phyloP scores from a whole-genome alignment of 2,888 invertebrate genomes.

The Zygothrica quintamaculata region DNA sequence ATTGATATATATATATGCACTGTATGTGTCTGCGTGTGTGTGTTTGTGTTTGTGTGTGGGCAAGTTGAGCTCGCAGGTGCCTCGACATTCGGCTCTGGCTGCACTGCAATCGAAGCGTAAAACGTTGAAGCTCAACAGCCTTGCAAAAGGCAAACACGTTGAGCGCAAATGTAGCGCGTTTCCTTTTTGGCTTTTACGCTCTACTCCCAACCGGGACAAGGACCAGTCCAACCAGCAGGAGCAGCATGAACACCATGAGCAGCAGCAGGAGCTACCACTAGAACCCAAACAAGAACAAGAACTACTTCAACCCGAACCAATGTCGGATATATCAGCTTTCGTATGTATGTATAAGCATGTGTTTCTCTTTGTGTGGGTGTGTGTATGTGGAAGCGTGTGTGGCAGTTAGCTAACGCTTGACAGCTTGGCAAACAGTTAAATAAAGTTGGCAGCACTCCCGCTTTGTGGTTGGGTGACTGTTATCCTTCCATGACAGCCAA shows the following conservation, averaged over 20 bases:
- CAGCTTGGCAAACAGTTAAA: slow-evolving; percentile 79
- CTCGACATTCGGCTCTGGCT: slow-evolving; percentile 41
- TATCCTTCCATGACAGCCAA: slow-evolving; percentile 36
- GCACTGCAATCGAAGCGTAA: slow-evolving; percentile 75
- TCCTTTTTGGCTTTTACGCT: slow-evolving; percentile 72
- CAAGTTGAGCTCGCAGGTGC: slow-evolving; percentile 16
- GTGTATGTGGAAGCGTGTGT: slow-evolving; percentile 13
- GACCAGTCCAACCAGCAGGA: slow-evolving; percentile 35
- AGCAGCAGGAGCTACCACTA: not conserved
- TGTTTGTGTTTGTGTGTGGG: slow-evolving; percentile 9
- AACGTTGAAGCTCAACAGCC: slow-evolving; percentile 62
- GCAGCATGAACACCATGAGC: too few relatives aligned
- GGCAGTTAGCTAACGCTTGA: slow-evolving; percentile 74
- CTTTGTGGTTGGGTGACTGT: slow-evolving; percentile 51
- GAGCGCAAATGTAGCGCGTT: slow-evolving; percentile 78
- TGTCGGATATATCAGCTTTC: slow-evolving; percentile 2
- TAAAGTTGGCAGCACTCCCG: slow-evolving; percentile 72
- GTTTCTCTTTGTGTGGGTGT: slow-evolving; percentile 18
- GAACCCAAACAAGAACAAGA: slow-evolving; percentile 2
- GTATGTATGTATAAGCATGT: slow-evolving; percentile 20
- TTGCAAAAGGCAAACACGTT: slow-evolving; percentile 71
- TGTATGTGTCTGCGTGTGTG: not conserved
- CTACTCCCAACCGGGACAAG: slow-evolving; percentile 31
- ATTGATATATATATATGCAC: slow-evolving; percentile 2
- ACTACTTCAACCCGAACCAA: slow-evolving; percentile 23